phyloP scores from a whole-genome alignment of 2,888 invertebrate species.

The Celastrina argiolus region DNA sequence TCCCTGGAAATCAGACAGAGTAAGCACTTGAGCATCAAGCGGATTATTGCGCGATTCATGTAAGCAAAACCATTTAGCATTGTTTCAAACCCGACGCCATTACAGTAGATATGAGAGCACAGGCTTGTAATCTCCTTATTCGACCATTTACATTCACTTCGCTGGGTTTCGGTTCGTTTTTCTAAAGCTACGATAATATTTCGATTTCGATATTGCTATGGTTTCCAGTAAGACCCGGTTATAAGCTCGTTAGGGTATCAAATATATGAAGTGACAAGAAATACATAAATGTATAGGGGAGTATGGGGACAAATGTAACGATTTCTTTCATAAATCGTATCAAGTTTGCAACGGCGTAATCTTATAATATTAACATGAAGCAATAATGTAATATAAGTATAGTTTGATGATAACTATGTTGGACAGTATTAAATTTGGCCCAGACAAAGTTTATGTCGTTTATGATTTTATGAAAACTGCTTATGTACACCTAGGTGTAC shows the following conservation, averaged over 20 bases:
- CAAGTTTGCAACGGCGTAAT: too few relatives aligned
- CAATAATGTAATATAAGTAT: too few relatives aligned
- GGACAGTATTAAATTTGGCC: too few relatives aligned
- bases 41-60: neutral
- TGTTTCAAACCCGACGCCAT: neutral
- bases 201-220: neutral
- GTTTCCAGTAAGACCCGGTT: neutral
- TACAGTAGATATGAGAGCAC: neutral
- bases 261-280: neutral
- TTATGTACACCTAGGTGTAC: too few relatives aligned
- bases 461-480: too few relatives aligned
- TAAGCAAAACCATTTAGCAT: slow-evolving; percentile 9
- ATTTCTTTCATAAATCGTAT: neutral
- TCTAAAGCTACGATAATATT: slow-evolving; percentile 9
- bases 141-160: slow-evolving; percentile 1
- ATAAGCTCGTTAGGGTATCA: neutral
- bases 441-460: too few relatives aligned
- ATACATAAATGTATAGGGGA: neutral
- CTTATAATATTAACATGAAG: too few relatives aligned
- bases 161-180: slow-evolving; percentile 5
- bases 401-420: too few relatives aligned
- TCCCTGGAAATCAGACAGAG: neutral
- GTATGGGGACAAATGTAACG: neutral
- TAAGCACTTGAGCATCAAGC: neutral
- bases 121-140: slow-evolving; percentile 1